phyloP scores from a whole-genome alignment of 2,113 vertebrate genomes.

The Pyxicephalus adspersus region DNA sequence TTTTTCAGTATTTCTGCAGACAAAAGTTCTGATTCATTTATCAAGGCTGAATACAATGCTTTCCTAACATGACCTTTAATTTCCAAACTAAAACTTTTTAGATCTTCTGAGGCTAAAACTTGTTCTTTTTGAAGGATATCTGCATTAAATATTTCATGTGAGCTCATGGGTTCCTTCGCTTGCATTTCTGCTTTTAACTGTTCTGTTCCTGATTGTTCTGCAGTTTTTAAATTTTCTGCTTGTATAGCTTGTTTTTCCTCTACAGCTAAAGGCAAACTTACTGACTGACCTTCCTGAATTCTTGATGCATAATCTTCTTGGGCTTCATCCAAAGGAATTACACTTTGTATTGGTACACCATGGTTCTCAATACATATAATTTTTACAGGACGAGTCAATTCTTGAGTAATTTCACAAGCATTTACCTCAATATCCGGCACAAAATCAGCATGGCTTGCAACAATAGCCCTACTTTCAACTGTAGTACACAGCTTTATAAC shows the following conservation, averaged over 20 bases:
- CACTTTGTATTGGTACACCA: constrained; percentile 70
- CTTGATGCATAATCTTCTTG: constrained; percentile 76
- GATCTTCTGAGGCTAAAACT: constrained; percentile 66
- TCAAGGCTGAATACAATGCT: constrained; percentile 76
- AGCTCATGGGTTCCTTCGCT: constrained; percentile 57
- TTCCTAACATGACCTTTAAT: constrained; percentile 75
- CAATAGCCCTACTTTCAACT: constrained; percentile 66
- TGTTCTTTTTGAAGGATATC: constrained; percentile 75
- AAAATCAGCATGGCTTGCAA: constrained; percentile 65
- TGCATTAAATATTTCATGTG: constrained; percentile 67
- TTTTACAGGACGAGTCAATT: constrained; percentile 70
- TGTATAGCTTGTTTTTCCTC: constrained; percentile 76
- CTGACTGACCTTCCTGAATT: constrained; percentile 76
- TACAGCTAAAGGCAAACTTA: constrained; percentile 74
- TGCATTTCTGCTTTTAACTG: constrained; percentile 64
- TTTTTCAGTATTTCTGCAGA: constrained; percentile 75
- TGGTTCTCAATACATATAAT: constrained; percentile 67
- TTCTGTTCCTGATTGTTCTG: constrained; percentile 60
- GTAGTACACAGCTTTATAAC: constrained; percentile 68
- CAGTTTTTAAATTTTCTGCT: constrained; percentile 65
- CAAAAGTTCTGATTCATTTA: constrained; percentile 73
- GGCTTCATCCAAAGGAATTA: constrained; percentile 68
- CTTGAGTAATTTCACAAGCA: constrained; percentile 65
- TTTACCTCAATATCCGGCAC: constrained; percentile 63
- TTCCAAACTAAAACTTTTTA: constrained; percentile 68